These are phyloP conservation scores for Euglossa dilemma DNA, from an alignment of 1,140 invertebrate genomes.

Conservation along the genomic window DNA sequence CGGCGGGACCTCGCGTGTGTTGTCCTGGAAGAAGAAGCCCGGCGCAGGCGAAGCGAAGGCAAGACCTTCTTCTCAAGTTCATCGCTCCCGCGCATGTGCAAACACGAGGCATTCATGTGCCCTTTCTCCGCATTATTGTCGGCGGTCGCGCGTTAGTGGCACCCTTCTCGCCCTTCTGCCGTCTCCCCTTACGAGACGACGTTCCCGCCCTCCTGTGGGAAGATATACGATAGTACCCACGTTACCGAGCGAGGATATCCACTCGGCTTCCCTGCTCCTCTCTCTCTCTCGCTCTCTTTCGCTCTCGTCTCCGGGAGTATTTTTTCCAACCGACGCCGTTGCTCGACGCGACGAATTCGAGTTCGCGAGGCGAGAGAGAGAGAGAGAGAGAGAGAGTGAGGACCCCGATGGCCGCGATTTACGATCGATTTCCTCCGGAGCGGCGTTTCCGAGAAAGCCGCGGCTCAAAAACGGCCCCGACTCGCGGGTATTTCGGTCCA, in stretches of 20 bases:
- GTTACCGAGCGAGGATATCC: slow-evolving; percentile 43
- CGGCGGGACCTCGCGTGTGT: not conserved
- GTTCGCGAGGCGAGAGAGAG: no score
- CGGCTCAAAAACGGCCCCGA: slow-evolving; percentile 25
- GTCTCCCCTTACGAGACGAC: slow-evolving; percentile 46
- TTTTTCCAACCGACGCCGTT: not conserved
- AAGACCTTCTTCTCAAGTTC: slow-evolving; percentile 72
- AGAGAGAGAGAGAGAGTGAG: no score
- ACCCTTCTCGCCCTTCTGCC: slow-evolving; percentile 65
- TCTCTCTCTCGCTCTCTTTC: not conserved
- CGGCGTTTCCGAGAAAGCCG: not conserved
- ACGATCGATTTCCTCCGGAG: not conserved
- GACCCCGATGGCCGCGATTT: slow-evolving; percentile 11
- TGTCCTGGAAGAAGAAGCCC: not conserved
- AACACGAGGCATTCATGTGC: slow-evolving; percentile 72
- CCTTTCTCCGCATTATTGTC: slow-evolving; percentile 70
- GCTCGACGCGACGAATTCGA: no score
- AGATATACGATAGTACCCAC: slow-evolving; percentile 54
- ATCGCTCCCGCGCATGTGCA: slow-evolving; percentile 78
- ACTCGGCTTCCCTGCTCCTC: slow-evolving; percentile 35
- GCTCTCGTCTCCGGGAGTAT: not conserved
- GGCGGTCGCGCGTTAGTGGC: slow-evolving; percentile 69
- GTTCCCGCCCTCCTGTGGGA: slow-evolving; percentile 54
- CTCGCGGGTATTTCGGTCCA: slow-evolving; percentile 42
- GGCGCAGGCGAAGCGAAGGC: not conserved